A percentile compares a stretch with the other conserved stretches of the same genome.
Evolutionary conservation across 2,888 invertebrate species (phyloP).

Genomic region (Phrixothrix hirtus): DNA sequence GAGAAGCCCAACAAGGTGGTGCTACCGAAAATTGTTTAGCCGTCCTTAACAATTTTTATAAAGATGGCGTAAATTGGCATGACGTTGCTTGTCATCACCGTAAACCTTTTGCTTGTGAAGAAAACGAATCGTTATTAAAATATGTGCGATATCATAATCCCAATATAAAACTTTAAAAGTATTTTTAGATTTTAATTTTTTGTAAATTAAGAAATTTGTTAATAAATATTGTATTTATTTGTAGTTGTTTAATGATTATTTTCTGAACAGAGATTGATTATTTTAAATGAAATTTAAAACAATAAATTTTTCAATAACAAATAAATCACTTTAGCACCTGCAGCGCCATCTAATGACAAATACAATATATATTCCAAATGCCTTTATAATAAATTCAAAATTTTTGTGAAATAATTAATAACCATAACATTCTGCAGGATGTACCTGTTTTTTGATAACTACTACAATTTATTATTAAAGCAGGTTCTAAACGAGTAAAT

Average conservation of each 20-base stretch:
- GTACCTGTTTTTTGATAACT: too few species aligned
- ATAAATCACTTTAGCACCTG: too few species aligned
- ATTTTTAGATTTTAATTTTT: slow-evolving; percentile 1
- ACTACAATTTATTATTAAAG: too few species aligned
- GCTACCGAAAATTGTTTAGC: slow-evolving; percentile 86
- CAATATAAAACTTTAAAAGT: slow-evolving; percentile 68
- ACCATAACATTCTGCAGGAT: too few species aligned
- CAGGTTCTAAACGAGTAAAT: too few species aligned
- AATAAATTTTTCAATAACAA: too few species aligned
- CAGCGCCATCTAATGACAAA: too few species aligned
- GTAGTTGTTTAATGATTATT: background rate
- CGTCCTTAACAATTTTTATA: slow-evolving; percentile 86
- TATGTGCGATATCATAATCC: slow-evolving; percentile 84
- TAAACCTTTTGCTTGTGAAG: slow-evolving; percentile 88
- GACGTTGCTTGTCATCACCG: slow-evolving; percentile 89
- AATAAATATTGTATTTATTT: slow-evolving; percentile 9
- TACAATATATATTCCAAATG: too few species aligned
- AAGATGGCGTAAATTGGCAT: slow-evolving; percentile 90
- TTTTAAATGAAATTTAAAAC: background rate
- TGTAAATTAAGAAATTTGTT: too few species aligned
- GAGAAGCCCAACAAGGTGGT: slow-evolving; percentile 79
- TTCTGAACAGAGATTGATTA: background rate
- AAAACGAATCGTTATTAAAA: slow-evolving; percentile 83
- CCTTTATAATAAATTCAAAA: too few species aligned
- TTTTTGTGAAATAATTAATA: too few species aligned